Conservation (phyloP, 1,140 invertebrate genomes). For the Hylaeus anthracinus region DNA sequence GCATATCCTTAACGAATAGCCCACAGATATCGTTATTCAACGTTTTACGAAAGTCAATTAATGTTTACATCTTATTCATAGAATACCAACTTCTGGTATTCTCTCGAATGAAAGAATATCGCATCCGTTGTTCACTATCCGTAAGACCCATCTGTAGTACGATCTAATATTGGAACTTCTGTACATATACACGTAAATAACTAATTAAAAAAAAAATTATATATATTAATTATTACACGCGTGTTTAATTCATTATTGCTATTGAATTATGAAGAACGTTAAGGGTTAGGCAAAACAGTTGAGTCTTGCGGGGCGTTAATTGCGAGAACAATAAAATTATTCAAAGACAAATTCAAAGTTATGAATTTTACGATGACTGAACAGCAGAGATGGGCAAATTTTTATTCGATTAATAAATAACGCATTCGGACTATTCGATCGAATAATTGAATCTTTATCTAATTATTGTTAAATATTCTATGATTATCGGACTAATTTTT, state of each 20-base stretch:
- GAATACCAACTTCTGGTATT: constrained; percentile 52
- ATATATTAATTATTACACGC: neutral
- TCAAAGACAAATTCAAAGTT: constrained; percentile 41
- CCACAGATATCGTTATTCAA: constrained; percentile 4
- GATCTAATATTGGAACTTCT: neutral
- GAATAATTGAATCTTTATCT: too few species aligned
- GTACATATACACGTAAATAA: neutral
- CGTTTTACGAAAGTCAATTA: neutral
- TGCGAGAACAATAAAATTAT: neutral
- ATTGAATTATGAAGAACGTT: neutral
- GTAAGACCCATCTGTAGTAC: constrained; percentile 53
- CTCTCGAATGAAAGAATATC: constrained; percentile 60
- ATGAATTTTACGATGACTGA: neutral
- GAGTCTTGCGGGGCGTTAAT: constrained; percentile 26
- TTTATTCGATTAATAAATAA: too few species aligned
- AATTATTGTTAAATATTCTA: too few species aligned
- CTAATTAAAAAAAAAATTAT: neutral
- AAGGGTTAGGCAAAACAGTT: constrained; percentile 42
- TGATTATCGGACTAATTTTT: too few species aligned
- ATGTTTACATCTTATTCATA: neutral
- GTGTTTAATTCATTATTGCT: neutral
- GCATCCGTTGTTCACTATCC: constrained; percentile 53
- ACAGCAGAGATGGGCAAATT: too few species aligned
- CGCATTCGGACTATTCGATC: too few species aligned
- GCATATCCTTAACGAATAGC: constrained; percentile 81